Conservation (phyloP, 2,113 vertebrate genomes). For the Cephalopterus ornatus region DNA sequence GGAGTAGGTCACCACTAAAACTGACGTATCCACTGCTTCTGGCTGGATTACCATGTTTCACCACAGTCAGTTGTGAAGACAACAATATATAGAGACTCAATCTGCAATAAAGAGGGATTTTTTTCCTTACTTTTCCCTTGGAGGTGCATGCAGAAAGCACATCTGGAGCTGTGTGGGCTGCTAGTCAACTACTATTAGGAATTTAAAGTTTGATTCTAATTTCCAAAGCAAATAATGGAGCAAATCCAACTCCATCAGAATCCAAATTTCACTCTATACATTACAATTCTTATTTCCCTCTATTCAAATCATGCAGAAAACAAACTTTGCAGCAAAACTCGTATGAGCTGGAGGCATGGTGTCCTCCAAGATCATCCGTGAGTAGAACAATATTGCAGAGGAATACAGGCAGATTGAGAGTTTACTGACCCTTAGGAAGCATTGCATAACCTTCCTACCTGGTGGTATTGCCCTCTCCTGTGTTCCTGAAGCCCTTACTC, state of each 20-base stretch:
- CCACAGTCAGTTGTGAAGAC: background rate
- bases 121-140: background rate
- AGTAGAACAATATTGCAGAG: background rate
- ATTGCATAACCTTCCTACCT: background rate
- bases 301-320: background rate
- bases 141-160: background rate
- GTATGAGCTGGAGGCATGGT: background rate
- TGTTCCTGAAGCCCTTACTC: background rate
- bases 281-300: background rate
- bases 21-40: background rate
- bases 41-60: background rate
- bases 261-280: background rate
- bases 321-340: background rate
- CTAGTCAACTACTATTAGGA: background rate
- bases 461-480: background rate
- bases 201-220: background rate
- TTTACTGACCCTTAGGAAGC: background rate
- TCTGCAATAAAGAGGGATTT: background rate
- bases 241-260: background rate
- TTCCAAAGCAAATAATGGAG: background rate
- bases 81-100: background rate
- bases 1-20: background rate
- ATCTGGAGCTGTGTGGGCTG: background rate
- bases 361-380: background rate
- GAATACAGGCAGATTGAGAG: background rate